These are phyloP conservation scores for Serranus cabrilla DNA, from an alignment of 2,797 vertebrate genomes.

Conservation along the genomic window DNA sequence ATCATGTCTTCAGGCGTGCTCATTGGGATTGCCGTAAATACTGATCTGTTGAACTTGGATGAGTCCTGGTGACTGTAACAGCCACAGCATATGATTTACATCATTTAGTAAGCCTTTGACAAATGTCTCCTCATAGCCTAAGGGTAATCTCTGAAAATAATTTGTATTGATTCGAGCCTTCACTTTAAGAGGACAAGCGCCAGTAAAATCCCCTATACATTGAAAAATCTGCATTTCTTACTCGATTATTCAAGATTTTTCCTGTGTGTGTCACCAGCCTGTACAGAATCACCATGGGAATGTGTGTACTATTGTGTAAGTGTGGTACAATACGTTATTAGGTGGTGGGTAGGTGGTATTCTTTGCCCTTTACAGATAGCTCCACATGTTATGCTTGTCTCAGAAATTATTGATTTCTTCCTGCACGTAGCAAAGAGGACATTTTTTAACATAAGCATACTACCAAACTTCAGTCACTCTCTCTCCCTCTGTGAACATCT, in stretches of 20 bases:
- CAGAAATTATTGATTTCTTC: constrained; percentile 7
- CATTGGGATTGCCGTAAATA: neutral
- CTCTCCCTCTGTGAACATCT: constrained; percentile 10
- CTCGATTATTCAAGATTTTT: neutral
- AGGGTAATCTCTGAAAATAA: neutral
- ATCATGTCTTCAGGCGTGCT: neutral
- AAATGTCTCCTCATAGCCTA: neutral
- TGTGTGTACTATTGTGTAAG: neutral
- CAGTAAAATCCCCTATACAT: neutral
- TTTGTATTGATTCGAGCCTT: constrained; percentile 2
- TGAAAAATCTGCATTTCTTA: neutral
- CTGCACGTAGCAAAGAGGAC: neutral
- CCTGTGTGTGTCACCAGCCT: neutral
- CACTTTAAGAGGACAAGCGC: neutral
- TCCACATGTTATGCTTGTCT: neutral
- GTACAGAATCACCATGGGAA: neutral
- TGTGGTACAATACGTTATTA: neutral
- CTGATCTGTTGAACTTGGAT: neutral
- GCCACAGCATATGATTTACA: neutral
- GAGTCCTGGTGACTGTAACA: neutral
- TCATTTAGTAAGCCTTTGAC: too few relatives aligned
- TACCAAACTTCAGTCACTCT: neutral
- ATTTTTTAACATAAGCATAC: constrained; percentile 9
- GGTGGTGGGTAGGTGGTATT: neutral
- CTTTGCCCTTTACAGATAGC: neutral